A percentile compares a stretch with the other conserved stretches of the same genome.
Conservation (phyloP, 2,113 vertebrate species). For the Agapornis roseicollis region DNA sequence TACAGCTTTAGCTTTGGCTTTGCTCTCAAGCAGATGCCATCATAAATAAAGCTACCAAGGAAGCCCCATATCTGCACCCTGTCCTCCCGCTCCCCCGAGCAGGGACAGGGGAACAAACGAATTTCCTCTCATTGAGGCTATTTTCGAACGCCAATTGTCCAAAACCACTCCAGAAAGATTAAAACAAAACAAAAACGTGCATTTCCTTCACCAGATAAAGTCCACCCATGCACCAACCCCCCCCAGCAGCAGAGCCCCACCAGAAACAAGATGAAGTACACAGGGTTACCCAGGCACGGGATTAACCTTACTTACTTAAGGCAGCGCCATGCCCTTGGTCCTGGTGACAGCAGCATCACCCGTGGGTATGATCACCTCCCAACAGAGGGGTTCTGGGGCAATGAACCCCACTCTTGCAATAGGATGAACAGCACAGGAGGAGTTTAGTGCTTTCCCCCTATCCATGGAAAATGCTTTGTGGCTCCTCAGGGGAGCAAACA, state of each 20-base stretch:
- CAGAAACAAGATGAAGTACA: neutral
- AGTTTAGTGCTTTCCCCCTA: accelerated
- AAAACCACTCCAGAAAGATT: neutral
- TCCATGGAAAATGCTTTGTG: neutral
- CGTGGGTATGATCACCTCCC: accelerated
- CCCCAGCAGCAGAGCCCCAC: accelerated
- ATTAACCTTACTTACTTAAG: conserved; percentile 5
- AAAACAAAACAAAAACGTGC: conserved; percentile 32
- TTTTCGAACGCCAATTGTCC: conserved; percentile 61
- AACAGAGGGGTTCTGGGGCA: accelerated
- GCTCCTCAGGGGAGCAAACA: neutral
- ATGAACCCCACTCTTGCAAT: neutral
- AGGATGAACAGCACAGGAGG: neutral
- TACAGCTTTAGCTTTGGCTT: neutral
- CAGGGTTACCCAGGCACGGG: neutral
- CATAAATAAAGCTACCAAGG: neutral
- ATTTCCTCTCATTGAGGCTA: conserved; percentile 67
- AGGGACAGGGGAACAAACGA: conserved; percentile 37
- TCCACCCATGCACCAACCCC: accelerated
- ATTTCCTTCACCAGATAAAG: conserved; percentile 30
- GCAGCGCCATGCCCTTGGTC: neutral
- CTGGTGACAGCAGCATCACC: accelerated
- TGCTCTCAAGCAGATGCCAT: neutral
- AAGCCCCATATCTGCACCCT: neutral
- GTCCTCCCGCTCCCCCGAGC: neutral